phyloP scores from a whole-genome alignment of 2,113 vertebrate species.

The Xiphophorus hellerii region DNA sequence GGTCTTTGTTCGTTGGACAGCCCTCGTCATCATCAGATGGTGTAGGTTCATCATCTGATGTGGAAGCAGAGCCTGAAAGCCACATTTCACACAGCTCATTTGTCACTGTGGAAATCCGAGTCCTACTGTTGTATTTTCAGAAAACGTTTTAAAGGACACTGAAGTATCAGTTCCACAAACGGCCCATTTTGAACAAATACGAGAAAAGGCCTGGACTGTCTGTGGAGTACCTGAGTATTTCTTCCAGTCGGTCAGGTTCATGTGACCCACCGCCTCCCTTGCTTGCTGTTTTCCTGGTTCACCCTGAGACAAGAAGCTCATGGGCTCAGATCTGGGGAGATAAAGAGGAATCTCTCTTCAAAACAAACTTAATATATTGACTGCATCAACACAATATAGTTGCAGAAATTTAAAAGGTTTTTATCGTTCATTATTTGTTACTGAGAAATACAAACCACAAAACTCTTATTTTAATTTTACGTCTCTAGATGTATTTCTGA shows the following conservation, averaged over 20 bases:
- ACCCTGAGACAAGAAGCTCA: slow-evolving; percentile 65
- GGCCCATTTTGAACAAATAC: too few species aligned
- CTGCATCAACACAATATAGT: background rate
- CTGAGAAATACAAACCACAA: too few species aligned
- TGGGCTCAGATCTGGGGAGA: slow-evolving; percentile 69
- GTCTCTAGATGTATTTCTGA: too few species aligned
- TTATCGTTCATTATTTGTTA: too few species aligned
- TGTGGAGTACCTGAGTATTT: slow-evolving; percentile 79
- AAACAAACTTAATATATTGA: background rate
- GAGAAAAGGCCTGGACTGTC: background rate
- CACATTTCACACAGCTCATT: background rate
- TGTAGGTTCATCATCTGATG: slow-evolving; percentile 79
- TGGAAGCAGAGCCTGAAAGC: slow-evolving; percentile 76
- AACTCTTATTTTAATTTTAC: too few species aligned
- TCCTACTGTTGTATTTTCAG: background rate
- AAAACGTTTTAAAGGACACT: background rate
- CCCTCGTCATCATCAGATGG: slow-evolving; percentile 82
- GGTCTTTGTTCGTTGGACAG: slow-evolving; percentile 72
- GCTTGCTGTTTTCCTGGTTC: slow-evolving; percentile 68
- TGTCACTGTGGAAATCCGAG: background rate
- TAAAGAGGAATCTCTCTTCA: background rate
- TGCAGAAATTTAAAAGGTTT: too few species aligned
- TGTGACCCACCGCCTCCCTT: slow-evolving; percentile 75
- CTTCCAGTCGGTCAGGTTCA: slow-evolving; percentile 80
- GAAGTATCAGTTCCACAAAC: too few species aligned